Evolutionary conservation across 2,113 vertebrate species (phyloP).

Genomic region (Acrocephalus arundinaceus): DNA sequence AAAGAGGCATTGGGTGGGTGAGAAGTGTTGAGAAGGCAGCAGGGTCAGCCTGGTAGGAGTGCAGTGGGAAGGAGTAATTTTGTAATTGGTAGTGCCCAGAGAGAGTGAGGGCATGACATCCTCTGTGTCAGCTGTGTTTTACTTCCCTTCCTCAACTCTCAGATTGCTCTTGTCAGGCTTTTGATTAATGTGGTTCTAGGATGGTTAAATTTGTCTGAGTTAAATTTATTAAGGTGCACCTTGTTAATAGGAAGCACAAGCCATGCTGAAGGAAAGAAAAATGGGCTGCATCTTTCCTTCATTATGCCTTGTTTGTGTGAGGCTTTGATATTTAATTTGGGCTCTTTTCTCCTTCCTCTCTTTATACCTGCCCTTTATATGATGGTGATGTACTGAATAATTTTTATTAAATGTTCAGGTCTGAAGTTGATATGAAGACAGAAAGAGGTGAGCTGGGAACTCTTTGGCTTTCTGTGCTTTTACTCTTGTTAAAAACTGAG

Average conservation of each 20-base stretch:
- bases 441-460: background rate
- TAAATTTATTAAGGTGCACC: background rate
- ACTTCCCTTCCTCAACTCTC: conserved; percentile 1
- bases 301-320: conserved; percentile 14
- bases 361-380: background rate
- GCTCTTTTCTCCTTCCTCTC: background rate
- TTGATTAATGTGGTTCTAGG: conserved; percentile 17
- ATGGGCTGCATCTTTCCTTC: conserved; percentile 32
- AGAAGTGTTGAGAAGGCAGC: background rate
- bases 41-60: background rate
- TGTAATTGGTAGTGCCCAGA: background rate
- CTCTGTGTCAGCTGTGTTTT: background rate
- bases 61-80: background rate
- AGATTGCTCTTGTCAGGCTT: conserved; percentile 23
- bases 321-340: background rate
- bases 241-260: conserved; percentile 18
- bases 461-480: background rate
- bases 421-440: background rate
- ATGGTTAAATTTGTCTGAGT: conserved; percentile 9
- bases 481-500: background rate
- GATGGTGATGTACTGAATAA: background rate
- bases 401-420: background rate
- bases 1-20: background rate
- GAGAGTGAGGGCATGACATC: background rate
- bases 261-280: conserved; percentile 42